Base-by-base conservation (phyloP, 2,797 vertebrate species). In the Sebastes oblongus region DNA sequence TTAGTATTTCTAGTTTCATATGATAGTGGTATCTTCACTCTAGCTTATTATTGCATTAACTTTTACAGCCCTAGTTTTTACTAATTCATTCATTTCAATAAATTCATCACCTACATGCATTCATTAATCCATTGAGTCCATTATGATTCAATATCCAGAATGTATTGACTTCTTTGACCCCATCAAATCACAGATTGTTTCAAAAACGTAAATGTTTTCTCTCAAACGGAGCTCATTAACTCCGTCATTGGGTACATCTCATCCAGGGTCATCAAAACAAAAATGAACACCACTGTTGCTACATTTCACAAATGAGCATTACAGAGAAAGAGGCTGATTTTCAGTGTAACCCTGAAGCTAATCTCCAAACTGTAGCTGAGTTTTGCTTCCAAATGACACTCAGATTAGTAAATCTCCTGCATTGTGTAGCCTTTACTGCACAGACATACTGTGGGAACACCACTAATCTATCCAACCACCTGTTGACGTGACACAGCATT, bases 401-500 rank as follows among this genome's bases (percentile, higher is more conserved):
- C n/a, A 14, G 32, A 65, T 77, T 14, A 76, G 55, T 20, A 34
- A n/a, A 78, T 71, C 25, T 9, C 52, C 20, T 59, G 59, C 64
- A 22, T 62, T 62, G 61, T 66, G 36, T 66, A 70, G 75, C 75
- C 32, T 64, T 72, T 20, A 16, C 34, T 36, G 36, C 50, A 42
- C 56, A 25, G 69, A 39, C 68, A 46, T 4, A 81, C 73, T 58
- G 75, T 42, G 75, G 56, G 18, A 74, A 66, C 69, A 61, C 18
- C 50, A 46, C 69, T 80, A 62, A 82, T 87, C 72, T 61, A 25
- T 46, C 22, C 29, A 60, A 32, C 66, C 89, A 89, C 89, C 88
- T 83, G 78, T 89, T 71, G 87, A 78, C 54, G 67, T 75, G 67
- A 80, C 72, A 3, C 74, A 75, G 69, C 55, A 32, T 74, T 78